Evolutionary conservation across 2,888 invertebrate genomes (phyloP), one percentile per base, ranked within the genome.

Genomic region (Catocala nupta): DNA sequence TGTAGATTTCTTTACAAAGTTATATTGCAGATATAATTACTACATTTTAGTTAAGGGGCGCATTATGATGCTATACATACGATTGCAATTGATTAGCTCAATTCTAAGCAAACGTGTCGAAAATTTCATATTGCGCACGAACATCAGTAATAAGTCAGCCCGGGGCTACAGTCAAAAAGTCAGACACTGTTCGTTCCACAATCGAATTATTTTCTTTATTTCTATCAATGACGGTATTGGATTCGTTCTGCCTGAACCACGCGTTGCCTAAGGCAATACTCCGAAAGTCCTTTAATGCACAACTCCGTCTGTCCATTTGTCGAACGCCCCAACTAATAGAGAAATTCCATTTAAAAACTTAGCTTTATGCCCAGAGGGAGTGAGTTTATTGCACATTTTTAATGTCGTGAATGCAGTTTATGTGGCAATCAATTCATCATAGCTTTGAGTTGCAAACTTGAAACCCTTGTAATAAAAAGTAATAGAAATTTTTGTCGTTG

Each of bases 271-370:
- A 59, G 87, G 90, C 88, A 58, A 75, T 78, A 78, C 80, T 75
- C 73, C 70, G 62, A 81, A 81, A 83, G 81, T 85, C 80, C 81
- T 77, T 82, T 89, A 90, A 90, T 90, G 86, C 86, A 84, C 82
- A 81, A 83, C 82, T 82, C 81, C 70, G 77, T 80, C 80, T 81
- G 80, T 83, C 85, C 86, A 88, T 88, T 88, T 89, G 81, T 85
- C 80, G 80, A 82, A 85, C 80, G 83, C 84, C 81, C 80, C 75
- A 69, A 81, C 83, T 86, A 85, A 89, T 86, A 86, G 81, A 84
- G 84, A 83, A 87, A 87, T 83, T 82, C 85, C 82, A 87, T 89
- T 90, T 85, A 80, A 84, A 86, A 85, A 81, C 78, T 80, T 77
- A 70, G 68, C 74, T 78, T 75, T 67, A 77, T 68, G 53, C 50